Base-by-base conservation (phyloP, 2,888 invertebrate species). In the Rotaria macrura region DNA sequence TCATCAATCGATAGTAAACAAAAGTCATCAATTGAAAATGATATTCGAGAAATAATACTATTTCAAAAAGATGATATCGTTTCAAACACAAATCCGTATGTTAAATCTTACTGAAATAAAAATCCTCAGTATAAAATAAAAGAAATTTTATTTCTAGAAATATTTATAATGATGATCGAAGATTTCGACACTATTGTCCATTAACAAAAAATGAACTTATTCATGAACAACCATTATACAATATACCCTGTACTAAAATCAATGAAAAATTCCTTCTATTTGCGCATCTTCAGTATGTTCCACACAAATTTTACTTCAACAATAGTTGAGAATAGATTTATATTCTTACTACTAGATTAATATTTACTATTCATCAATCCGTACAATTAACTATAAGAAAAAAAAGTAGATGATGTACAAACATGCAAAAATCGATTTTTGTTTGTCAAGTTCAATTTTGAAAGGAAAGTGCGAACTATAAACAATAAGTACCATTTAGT, bases 111-210 rank as follows among this genome's bases (percentile, higher is more conserved):
- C n/a, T n/a, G n/a, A n/a, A n/a, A n/a, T n/a, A n/a, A n/a, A n/a
- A 47, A 47, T 12, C 47, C 14, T 14, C 47, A 47, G 9, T 47
- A 47, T 47, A 47, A 9, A 47, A 47, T 47, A 9, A 47, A 14
- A 47, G 14, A 47, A 47, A 47, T 47, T 47, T 14, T 17, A 9
- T 29, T 65, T 65, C 14, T 34, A 65, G 65, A 12, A 79, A 79
- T 79, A 79, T 79, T 79, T 79, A 79, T 79, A 79, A 79, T 43
- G 74, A 79, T 43, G 74, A 79, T 79, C 38, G 74, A 79, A 40
- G 74, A 43, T 79, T 79, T 79, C 74, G 74, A 43, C 74, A 79
- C 43, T 79, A 79, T 79, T 79, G 74, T 43, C 74, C 74, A 79
- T 79, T 79, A 43, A 79, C 74, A 20, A 65, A 65, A 65, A 79